Base-by-base conservation (phyloP, 1,140 invertebrate species). In the Venustaconcha ellipsiformis region DNA sequence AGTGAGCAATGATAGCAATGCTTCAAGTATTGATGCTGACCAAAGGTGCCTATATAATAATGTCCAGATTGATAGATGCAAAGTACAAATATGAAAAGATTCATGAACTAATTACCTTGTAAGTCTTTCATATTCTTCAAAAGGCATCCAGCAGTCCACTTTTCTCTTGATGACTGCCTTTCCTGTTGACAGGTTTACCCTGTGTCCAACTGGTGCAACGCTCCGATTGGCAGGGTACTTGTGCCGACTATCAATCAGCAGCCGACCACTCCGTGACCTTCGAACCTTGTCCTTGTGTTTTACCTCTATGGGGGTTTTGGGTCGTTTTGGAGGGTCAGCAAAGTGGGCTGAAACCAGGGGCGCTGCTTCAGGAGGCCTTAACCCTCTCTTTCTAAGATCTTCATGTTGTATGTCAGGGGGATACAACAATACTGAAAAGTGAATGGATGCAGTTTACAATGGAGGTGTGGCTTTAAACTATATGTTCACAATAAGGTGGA, bases 91-190 rank as follows among this genome's bases (percentile, higher is more conserved):
- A 48, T 48, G 37, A 48, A 48, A 48, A 30, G 26, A 48, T 48
- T 48, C 37, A 48, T 48, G 0, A 48, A 2, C 13, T 65, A 68
- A 56, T 72, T 80, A 88, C 88, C 83, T 81, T 69, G 85, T 89
- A 4, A 88, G 80, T 74, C 75, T 81, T 66, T 84, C 83, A 79
- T 88, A 89, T 67, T 89, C 84, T 71, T 89, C 88, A 84, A 87
- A 89, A 23, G 86, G 85, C 87, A 89, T 87, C 88, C 88, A 89
- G 78, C 82, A 84, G 74, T 89, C 84, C 0, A 84, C 79, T 63
- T 82, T 82, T 17, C 82, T 67, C 17, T 75, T 69, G 15, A 89
- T 83, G 11, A 85, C 65, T 14, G 88, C 88, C 57, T 73, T 80
- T 6, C 88, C 88, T 55, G 88, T 88, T 14, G 86, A 88, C 74